phyloP scores from a whole-genome alignment of 2,888 invertebrate species.

The Hemicrepidius hirtus region DNA sequence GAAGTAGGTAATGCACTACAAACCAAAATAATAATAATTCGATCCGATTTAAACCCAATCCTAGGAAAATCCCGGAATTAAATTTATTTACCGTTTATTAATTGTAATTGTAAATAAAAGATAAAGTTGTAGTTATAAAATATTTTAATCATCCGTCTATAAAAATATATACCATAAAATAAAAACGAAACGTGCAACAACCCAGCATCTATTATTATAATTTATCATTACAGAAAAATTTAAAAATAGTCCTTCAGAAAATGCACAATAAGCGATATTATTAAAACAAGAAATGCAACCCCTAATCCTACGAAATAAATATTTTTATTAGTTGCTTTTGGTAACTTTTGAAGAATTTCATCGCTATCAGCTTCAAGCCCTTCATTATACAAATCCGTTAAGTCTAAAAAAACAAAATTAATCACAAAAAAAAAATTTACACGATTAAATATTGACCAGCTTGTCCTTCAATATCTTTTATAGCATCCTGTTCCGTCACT shows the following conservation, averaged over 20 bases:
- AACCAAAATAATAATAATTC: too few species aligned
- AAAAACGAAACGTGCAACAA: too few species aligned
- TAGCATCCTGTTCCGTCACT: conserved; percentile 81
- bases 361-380: conserved; percentile 73
- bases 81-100: too few species aligned
- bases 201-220: too few species aligned
- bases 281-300: conserved; percentile 78
- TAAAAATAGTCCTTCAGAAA: conserved; percentile 27
- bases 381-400: conserved; percentile 70
- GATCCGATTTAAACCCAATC: too few species aligned
- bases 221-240: background rate
- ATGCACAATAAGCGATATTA: conserved; percentile 77
- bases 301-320: conserved; percentile 78
- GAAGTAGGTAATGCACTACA: too few species aligned
- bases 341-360: conserved; percentile 70
- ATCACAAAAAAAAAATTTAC: background rate
- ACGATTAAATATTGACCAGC: conserved; percentile 76
- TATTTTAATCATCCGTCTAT: too few species aligned
- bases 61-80: too few species aligned
- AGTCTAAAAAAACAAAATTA: conserved; percentile 63
- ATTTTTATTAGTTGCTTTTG: conserved; percentile 77
- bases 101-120: too few species aligned
- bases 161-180: too few species aligned
- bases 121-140: too few species aligned
- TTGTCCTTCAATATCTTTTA: conserved; percentile 85